These are phyloP conservation scores for Molorchus minor DNA, from an alignment of 2,888 invertebrate species.

Conservation along the genomic window DNA sequence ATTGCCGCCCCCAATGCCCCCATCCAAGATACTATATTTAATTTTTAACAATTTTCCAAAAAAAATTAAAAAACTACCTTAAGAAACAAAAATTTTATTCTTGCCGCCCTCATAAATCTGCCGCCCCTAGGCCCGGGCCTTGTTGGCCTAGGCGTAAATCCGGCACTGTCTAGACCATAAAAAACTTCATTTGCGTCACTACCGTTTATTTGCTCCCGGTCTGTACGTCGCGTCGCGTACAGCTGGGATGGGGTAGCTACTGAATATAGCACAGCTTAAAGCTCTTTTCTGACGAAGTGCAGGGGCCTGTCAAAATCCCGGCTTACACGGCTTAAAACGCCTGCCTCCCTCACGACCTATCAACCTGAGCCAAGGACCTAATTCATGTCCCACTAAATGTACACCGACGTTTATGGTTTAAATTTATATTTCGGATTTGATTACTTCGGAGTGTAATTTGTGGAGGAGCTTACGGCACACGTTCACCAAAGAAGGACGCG, in stretches of 20 bases:
- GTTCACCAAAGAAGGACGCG: no score
- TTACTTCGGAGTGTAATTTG: no score
- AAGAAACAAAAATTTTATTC: no score
- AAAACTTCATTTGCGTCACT: neutral
- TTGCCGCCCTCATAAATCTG: no score
- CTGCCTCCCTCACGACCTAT: slow-evolving; percentile 25
- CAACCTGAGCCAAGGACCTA: slow-evolving; percentile 14
- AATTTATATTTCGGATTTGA: slow-evolving; percentile 36
- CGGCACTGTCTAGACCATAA: no score
- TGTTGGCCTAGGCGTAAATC: no score
- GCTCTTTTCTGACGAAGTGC: slow-evolving; percentile 8
- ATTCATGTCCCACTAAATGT: slow-evolving; percentile 41
- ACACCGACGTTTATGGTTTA: slow-evolving; percentile 46
- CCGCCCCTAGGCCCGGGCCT: no score
- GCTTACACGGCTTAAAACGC: slow-evolving; percentile 28
- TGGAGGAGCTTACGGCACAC: no score
- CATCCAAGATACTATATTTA: no score
- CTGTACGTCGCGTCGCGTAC: neutral
- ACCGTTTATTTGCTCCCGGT: neutral
- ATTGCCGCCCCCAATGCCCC: no score
- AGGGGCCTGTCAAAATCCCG: slow-evolving; percentile 11
- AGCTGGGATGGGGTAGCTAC: neutral
- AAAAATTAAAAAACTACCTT: no score
- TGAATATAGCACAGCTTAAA: slow-evolving; percentile 17
- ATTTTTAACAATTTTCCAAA: no score